These are phyloP conservation scores for Zaprionus lineosus DNA, from an alignment of 2,888 invertebrate genomes.

Conservation along the genomic window DNA sequence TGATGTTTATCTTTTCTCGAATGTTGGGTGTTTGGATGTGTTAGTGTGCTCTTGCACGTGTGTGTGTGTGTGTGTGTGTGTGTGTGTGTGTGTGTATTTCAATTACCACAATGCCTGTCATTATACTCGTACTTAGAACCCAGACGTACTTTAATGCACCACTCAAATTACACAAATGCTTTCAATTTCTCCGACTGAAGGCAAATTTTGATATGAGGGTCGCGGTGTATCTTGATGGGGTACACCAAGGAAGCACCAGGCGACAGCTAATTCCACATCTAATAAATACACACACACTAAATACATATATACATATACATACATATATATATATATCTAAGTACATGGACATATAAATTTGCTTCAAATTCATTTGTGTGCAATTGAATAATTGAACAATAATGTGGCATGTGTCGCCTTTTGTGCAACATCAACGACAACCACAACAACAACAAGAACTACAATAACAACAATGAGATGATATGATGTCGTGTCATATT, in stretches of 20 bases:
- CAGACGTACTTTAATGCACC: conserved; percentile 37
- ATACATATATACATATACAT: neutral
- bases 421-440: conserved; percentile 34
- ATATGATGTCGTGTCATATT: no score
- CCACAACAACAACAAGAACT: no score
- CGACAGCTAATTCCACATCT: conserved; percentile 54
- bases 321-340: neutral
- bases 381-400: conserved; percentile 76
- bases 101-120: conserved; percentile 28
- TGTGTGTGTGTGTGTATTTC: conserved; percentile 1
- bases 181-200: conserved; percentile 47
- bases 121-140: conserved; percentile 26
- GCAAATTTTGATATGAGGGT: conserved; percentile 5
- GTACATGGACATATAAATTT: conserved; percentile 5
- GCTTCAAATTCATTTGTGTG: conserved; percentile 37
- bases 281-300: conserved; percentile 49
- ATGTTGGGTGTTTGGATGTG: no score
- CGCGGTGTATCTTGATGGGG: conserved; percentile 8
- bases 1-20: no score
- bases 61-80: neutral
- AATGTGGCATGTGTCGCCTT: conserved; percentile 33
- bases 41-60: no score
- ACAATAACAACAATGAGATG: no score
- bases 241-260: conserved; percentile 30
- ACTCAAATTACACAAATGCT: conserved; percentile 54